Percentiles rank a stretch among this genome's conserved stretches.
Evolutionary conservation across 2,888 invertebrate species (phyloP).

Genomic region (Stenurella melanura): DNA sequence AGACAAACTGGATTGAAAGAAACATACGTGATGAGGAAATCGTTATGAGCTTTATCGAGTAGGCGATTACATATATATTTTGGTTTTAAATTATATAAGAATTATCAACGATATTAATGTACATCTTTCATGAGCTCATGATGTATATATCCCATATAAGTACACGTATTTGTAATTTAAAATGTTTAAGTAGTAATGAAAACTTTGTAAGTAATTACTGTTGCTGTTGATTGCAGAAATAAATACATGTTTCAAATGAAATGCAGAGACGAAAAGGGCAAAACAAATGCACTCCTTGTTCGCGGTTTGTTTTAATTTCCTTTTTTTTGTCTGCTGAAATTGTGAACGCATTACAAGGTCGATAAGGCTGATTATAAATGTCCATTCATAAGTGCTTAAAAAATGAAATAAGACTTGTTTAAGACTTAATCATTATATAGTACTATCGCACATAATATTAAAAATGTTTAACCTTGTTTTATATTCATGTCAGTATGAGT

Average conservation of each 20-base stretch:
- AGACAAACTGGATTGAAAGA: not conserved
- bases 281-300: slow-evolving; percentile 44
- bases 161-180: slow-evolving; percentile 24
- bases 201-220: slow-evolving; percentile 28
- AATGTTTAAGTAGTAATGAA: slow-evolving; percentile 26
- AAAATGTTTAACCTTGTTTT: slow-evolving; percentile 33
- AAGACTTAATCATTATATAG: slow-evolving; percentile 16
- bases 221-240: slow-evolving; percentile 27
- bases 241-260: slow-evolving; percentile 19
- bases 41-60: not conserved
- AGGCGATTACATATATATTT: not conserved
- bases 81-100: not conserved
- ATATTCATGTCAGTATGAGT: slow-evolving; percentile 13
- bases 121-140: not conserved
- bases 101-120: not conserved
- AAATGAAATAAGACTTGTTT: slow-evolving; percentile 16
- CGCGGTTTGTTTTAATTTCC: slow-evolving; percentile 33
- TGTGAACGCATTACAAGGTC: slow-evolving; percentile 43
- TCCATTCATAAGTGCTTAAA: slow-evolving; percentile 42
- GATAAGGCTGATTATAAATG: slow-evolving; percentile 40
- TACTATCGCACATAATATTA: slow-evolving; percentile 22
- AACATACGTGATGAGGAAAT: not conserved
- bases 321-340: slow-evolving; percentile 44
- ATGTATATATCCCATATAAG: slow-evolving; percentile 15
- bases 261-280: slow-evolving; percentile 23